Conservation (phyloP, 2,113 vertebrate genomes). For the Trogon surrucura region DNA sequence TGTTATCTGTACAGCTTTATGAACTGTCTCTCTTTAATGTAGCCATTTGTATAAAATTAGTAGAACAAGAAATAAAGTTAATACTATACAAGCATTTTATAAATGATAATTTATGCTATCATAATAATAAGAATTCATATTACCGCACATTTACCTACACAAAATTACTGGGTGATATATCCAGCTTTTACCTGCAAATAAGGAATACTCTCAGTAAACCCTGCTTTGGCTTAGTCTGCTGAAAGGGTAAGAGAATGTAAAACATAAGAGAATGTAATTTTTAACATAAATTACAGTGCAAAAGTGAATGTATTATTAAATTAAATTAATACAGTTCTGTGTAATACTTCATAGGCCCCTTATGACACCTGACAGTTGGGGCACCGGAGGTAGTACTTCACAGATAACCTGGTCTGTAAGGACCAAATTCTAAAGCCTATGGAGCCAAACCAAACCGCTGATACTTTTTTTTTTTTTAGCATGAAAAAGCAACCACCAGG, state of each 20-base stretch:
- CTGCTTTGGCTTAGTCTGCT: background rate
- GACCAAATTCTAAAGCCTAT: background rate
- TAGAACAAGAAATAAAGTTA: background rate
- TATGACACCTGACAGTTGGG: rapidly evolving
- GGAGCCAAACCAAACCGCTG: background rate
- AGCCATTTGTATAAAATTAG: background rate
- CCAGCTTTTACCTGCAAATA: background rate
- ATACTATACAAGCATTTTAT: background rate
- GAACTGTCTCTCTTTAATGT: background rate
- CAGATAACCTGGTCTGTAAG: background rate
- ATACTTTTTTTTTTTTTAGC: background rate
- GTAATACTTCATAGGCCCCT: background rate
- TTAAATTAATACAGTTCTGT: background rate
- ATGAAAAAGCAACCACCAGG: background rate
- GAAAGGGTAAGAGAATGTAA: background rate
- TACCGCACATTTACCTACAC: background rate
- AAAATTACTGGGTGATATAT: background rate
- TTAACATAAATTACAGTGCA: background rate
- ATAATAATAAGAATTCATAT: background rate
- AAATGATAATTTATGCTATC: background rate
- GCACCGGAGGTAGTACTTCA: background rate
- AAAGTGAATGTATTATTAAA: background rate
- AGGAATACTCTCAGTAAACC: background rate
- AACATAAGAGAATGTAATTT: background rate
- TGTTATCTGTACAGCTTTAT: background rate